Evolutionary conservation across 2,113 vertebrate genomes (phyloP).

Genomic region (Petrocephalus zakoni): DNA sequence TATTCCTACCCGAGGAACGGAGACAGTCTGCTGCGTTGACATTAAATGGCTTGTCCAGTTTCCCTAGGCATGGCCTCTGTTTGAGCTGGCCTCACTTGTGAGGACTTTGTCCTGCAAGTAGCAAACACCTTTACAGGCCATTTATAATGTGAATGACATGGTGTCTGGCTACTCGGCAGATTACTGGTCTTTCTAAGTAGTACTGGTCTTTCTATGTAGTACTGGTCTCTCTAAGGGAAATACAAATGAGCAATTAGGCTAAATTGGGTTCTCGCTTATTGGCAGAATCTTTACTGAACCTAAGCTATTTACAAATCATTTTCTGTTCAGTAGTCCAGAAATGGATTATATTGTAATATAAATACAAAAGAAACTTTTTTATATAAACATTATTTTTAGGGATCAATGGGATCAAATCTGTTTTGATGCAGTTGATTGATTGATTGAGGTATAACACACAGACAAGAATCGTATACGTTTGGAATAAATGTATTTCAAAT

Average conservation of each 20-base stretch:
- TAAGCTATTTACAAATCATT: not conserved
- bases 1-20: slow-evolving; percentile 56
- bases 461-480: too few species aligned
- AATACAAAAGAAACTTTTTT: not conserved
- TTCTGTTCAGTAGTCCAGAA: not conserved
- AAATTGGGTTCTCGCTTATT: not conserved
- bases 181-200: slow-evolving; percentile 40
- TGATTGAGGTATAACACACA: too few species aligned
- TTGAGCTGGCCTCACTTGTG: slow-evolving; percentile 64
- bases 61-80: slow-evolving; percentile 55
- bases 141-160: slow-evolving; percentile 71
- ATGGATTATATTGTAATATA: not conserved
- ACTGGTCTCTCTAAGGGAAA: slow-evolving; percentile 42
- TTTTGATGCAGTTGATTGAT: not conserved
- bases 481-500: too few species aligned
- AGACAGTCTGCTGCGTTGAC: slow-evolving; percentile 68
- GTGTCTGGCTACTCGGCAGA: slow-evolving; percentile 68
- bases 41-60: slow-evolving; percentile 56
- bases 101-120: slow-evolving; percentile 59
- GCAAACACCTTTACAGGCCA: slow-evolving; percentile 64
- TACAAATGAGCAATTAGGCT: slow-evolving; percentile 22
- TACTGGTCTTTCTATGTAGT: slow-evolving; percentile 12
- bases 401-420: not conserved
- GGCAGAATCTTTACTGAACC: not conserved
- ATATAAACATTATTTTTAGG: not conserved